Conservation (phyloP, 1,140 invertebrate genomes). For the Trialeurodes vaporariorum region DNA sequence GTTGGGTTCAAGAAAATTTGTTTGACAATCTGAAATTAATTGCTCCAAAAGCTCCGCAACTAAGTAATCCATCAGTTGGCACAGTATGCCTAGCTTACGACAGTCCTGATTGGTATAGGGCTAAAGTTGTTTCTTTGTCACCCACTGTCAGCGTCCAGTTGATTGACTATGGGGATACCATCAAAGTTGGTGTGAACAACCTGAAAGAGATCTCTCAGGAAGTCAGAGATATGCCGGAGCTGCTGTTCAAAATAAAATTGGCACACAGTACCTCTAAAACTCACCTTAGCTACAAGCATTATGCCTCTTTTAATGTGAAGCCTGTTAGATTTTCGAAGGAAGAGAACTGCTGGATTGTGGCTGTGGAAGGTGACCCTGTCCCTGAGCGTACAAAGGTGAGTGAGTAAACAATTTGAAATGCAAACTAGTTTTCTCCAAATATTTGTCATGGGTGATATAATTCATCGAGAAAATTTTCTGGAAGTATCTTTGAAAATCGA, state of each 20-base stretch:
- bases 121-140: neutral
- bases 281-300: neutral
- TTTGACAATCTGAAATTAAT: neutral
- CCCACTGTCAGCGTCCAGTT: neutral
- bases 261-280: neutral
- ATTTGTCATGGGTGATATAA: no score
- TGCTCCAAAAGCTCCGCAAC: no score
- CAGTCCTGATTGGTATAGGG: neutral
- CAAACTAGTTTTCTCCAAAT: no score
- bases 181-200: neutral
- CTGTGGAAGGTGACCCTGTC: neutral
- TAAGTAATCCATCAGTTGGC: no score
- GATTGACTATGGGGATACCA: neutral
- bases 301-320: neutral
- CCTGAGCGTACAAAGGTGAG: neutral
- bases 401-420: no score
- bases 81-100: neutral
- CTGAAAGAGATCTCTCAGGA: neutral
- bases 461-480: no score
- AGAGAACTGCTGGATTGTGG: neutral
- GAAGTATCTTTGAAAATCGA: no score
- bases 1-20: neutral
- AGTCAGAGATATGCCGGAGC: neutral
- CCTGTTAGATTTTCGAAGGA: neutral
- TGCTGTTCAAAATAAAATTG: neutral